These are phyloP conservation scores for Pipistrellus pygmaeus DNA, from an alignment of 2,797 vertebrate genomes.

Conservation along the genomic window DNA sequence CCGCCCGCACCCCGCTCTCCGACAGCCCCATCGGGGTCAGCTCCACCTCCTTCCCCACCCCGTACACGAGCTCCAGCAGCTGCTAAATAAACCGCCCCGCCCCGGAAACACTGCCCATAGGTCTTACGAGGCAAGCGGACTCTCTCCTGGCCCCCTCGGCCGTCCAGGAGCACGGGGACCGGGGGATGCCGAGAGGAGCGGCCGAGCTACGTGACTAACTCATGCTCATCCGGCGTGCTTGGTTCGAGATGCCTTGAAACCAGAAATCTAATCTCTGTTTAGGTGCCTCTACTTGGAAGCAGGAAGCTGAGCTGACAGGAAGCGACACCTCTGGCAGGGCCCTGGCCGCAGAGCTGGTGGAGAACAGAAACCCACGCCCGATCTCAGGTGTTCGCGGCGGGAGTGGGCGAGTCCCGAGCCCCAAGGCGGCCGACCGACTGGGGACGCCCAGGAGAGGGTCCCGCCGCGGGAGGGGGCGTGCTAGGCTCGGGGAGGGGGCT, in stretches of 20 bases:
- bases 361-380: constrained; percentile 84
- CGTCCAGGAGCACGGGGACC: constrained; percentile 69
- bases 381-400: constrained; percentile 89
- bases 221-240: constrained; percentile 65
- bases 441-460: constrained; percentile 59
- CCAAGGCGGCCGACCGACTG: constrained; percentile 64
- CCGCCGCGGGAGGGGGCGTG: background rate
- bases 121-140: constrained; percentile 81
- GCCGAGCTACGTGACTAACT: constrained; percentile 67
- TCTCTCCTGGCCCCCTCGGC: constrained; percentile 72
- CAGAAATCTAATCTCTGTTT: constrained; percentile 84
- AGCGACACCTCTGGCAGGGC: constrained; percentile 75
- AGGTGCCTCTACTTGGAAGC: constrained; percentile 85
- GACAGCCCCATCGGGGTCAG: constrained; percentile 90
- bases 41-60: constrained; percentile 90
- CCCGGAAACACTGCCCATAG: constrained; percentile 75
- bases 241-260: constrained; percentile 84
- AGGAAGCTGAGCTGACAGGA: constrained; percentile 79
- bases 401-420: constrained; percentile 63
- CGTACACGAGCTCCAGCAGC: constrained; percentile 91
- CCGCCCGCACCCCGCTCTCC: constrained; percentile 85
- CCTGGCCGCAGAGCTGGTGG: constrained; percentile 72
- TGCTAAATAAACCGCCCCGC: constrained; percentile 85
- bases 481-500: background rate
- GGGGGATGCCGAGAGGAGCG: constrained; percentile 68